Conservation (phyloP, 2,888 invertebrate genomes). For the Lepidocyrtoides sp. region DNA sequence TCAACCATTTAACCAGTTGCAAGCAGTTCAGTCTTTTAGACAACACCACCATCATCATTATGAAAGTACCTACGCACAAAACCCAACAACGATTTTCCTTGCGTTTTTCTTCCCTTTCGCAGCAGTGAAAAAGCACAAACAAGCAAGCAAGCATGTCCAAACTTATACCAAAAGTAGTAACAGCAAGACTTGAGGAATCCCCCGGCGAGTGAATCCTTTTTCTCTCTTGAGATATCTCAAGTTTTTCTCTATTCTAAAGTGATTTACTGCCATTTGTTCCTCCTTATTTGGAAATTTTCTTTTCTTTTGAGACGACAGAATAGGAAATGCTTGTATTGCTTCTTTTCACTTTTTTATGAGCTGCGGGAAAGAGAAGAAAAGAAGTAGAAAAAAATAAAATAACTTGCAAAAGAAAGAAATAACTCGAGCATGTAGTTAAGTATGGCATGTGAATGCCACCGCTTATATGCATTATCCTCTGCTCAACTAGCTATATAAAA, state of each 20-base stretch:
- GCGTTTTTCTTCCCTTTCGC: neutral
- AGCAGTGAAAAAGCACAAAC: neutral
- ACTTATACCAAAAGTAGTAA: neutral
- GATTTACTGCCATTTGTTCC: constrained; percentile 78
- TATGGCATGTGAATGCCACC: neutral
- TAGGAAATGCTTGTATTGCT: constrained; percentile 70
- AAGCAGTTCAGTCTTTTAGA: neutral
- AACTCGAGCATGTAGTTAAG: constrained; percentile 37
- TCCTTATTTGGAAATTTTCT: constrained; percentile 75
- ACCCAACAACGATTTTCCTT: neutral
- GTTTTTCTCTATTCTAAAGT: constrained; percentile 73
- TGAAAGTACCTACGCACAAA: constrained; percentile 1
- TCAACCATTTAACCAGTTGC: constrained; percentile 39
- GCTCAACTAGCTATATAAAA: neutral
- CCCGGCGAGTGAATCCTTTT: constrained; percentile 73
- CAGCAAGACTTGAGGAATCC: constrained; percentile 44
- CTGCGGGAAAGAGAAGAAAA: constrained; percentile 59
- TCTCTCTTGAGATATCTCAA: constrained; percentile 69
- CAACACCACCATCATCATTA: neutral
- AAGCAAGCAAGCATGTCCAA: constrained; percentile 41
- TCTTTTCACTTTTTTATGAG: constrained; percentile 77
- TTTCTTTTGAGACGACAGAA: constrained; percentile 63
- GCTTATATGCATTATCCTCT: neutral
- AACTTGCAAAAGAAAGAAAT: constrained; percentile 52
- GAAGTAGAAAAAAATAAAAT: constrained; percentile 47